Evolutionary conservation across 2,797 vertebrate species (phyloP).

Genomic region (Rallus crepitans): DNA sequence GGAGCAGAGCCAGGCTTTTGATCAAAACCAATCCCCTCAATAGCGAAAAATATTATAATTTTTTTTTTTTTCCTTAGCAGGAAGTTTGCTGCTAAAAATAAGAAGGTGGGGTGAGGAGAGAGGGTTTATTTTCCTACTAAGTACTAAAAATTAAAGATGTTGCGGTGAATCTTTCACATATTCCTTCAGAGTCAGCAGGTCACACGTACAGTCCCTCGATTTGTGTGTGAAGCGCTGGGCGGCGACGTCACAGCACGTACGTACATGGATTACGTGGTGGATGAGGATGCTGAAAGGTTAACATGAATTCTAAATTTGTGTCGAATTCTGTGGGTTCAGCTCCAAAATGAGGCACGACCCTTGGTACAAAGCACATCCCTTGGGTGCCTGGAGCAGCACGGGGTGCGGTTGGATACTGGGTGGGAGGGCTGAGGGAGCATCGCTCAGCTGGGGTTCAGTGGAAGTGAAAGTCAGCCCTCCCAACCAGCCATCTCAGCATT

Average conservation of each 20-base stretch:
- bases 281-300: neutral
- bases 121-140: constrained; percentile 35
- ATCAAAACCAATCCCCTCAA: neutral
- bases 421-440: neutral
- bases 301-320: neutral
- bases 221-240: rapidly evolving
- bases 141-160: neutral
- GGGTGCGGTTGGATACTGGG: neutral
- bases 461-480: neutral
- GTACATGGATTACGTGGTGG: neutral
- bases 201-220: neutral
- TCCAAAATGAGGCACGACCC: neutral
- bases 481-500: rapidly evolving
- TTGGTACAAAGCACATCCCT: neutral
- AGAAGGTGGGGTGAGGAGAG: neutral
- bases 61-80: neutral
- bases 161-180: neutral
- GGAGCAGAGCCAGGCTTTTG: constrained; percentile 14
- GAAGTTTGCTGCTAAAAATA: constrained; percentile 62
- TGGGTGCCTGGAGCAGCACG: rapidly evolving
- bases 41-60: neutral
- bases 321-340: neutral
- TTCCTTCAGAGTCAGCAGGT: constrained; percentile 60
- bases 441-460: neutral
- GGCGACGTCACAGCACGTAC: neutral